These are phyloP conservation scores for Acropternis orthonyx DNA, from an alignment of 2,797 vertebrate species.

Conservation along the genomic window DNA sequence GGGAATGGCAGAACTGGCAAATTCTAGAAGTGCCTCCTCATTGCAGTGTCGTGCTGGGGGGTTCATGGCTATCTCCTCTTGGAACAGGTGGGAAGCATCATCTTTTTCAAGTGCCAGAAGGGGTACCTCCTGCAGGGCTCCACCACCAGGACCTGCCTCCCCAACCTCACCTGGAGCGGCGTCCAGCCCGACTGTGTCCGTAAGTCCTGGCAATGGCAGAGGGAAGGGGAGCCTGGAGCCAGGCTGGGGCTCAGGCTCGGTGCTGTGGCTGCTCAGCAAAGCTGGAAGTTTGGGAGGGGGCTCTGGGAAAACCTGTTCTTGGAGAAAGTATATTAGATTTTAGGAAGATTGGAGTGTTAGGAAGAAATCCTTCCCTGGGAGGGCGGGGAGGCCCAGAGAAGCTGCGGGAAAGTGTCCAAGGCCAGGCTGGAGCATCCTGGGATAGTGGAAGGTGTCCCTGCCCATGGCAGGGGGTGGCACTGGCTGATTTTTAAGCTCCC, in stretches of 20 bases:
- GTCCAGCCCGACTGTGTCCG: conserved; percentile 92
- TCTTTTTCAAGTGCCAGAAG: conserved; percentile 94
- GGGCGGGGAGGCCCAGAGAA: neutral
- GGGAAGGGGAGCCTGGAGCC: neutral
- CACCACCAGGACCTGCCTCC: conserved; percentile 92
- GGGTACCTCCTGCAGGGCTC: conserved; percentile 96
- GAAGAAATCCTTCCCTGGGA: neutral
- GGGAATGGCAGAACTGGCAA: neutral
- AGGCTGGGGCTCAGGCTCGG: no score
- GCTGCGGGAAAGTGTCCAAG: no score
- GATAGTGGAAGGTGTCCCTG: neutral
- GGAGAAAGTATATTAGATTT: fast-evolving
- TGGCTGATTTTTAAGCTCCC: neutral
- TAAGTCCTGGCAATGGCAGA: conserved; percentile 60
- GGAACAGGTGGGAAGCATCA: conserved; percentile 85
- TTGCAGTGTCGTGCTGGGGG: fast-evolving
- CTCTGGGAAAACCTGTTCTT: no score
- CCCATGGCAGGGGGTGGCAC: neutral
- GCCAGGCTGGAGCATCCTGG: neutral
- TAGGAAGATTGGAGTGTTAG: neutral
- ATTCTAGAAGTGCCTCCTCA: fast-evolving
- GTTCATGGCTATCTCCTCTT: neutral
- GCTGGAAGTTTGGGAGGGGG: no score
- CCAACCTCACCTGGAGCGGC: conserved; percentile 97
- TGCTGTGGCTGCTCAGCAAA: no score